Evolutionary conservation across 2,113 vertebrate species (phyloP).

Genomic region (Ammospiza caudacuta): DNA sequence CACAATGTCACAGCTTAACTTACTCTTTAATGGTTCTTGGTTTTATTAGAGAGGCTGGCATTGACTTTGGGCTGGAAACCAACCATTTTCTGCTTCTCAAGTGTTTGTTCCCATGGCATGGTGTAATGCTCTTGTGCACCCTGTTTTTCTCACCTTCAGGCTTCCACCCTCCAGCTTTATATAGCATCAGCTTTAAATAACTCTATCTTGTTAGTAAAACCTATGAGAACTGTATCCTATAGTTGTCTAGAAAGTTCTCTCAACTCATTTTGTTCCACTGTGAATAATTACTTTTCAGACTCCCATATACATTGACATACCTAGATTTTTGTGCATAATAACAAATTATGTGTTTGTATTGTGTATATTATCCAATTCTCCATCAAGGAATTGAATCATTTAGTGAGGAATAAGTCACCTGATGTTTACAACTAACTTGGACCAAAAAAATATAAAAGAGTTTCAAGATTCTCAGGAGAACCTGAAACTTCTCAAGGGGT

Average conservation of each 20-base stretch:
- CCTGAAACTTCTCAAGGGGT: neutral
- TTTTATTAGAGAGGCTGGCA: neutral
- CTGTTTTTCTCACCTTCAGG: neutral
- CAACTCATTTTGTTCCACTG: neutral
- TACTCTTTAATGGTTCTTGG: neutral
- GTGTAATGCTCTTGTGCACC: neutral
- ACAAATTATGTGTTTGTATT: neutral
- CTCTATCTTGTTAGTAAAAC: neutral
- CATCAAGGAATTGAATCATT: neutral
- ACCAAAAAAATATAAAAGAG: neutral
- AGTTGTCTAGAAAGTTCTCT: neutral
- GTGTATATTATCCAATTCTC: neutral
- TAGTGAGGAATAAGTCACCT: accelerated
- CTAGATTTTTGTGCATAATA: neutral
- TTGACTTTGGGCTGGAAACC: neutral
- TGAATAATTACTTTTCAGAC: neutral
- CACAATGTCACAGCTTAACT: neutral
- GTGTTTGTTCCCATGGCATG: neutral
- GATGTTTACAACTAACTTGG: neutral
- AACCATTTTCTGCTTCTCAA: neutral
- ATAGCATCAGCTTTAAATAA: neutral
- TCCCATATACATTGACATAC: neutral
- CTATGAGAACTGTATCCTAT: neutral
- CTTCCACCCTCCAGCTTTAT: neutral
- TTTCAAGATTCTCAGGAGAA: neutral